Evolutionary conservation across 37 sponge, comb jelly and placozoan species (phyloP).

Genomic region (Eunapius fragilis): DNA sequence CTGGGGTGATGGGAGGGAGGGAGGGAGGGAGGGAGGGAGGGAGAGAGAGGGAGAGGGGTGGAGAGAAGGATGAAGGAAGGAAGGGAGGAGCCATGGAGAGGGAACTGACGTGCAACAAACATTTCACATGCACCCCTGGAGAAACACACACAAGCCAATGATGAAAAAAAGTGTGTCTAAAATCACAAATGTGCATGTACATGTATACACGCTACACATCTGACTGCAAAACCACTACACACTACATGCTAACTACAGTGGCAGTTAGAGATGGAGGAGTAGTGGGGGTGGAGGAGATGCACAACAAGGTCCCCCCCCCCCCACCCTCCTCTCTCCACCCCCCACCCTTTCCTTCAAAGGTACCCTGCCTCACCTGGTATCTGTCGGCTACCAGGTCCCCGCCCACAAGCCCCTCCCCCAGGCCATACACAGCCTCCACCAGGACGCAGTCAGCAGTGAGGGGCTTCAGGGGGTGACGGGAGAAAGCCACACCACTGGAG

Average conservation of each 20-base stretch:
- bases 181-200: too few relatives aligned
- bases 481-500: constrained; percentile 86
- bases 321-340: too few relatives aligned
- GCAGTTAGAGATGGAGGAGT: background rate
- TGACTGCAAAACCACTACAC: too few relatives aligned
- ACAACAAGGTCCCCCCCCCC: too few relatives aligned
- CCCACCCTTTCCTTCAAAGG: too few relatives aligned
- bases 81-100: constrained; percentile 3
- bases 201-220: too few relatives aligned
- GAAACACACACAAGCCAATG: too few relatives aligned
- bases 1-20: constrained; percentile 11
- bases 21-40: background rate
- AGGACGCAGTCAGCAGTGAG: constrained; percentile 55
- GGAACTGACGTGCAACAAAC: too few relatives aligned
- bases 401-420: constrained; percentile 89
- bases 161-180: too few relatives aligned
- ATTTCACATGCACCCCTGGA: too few relatives aligned
- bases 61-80: background rate
- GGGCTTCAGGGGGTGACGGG: constrained; percentile 86
- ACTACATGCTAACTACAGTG: too few relatives aligned
- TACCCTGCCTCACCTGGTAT: constrained; percentile 85
- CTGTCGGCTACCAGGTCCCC: constrained; percentile 84
- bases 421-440: constrained; percentile 86
- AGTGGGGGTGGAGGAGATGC: constrained; percentile 7
- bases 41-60: background rate